Evolutionary conservation across 1,140 invertebrate genomes (phyloP).

Genomic region (Pogonomyrmex californicus): DNA sequence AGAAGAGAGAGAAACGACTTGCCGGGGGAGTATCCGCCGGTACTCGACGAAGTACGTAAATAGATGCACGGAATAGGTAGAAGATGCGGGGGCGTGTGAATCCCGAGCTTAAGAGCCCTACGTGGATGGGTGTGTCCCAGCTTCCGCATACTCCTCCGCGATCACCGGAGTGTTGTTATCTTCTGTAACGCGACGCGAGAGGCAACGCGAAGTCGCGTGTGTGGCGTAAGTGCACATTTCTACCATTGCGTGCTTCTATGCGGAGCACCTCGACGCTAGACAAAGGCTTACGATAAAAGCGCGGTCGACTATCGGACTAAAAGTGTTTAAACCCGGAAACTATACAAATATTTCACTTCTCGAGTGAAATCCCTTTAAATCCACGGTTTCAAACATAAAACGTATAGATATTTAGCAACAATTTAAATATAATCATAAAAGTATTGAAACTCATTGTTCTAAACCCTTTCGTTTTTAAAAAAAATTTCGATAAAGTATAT

Average conservation of each 20-base stretch:
- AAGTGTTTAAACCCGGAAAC: constrained; percentile 33
- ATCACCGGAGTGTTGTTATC: constrained; percentile 73
- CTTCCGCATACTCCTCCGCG: constrained; percentile 82
- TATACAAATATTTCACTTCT: not conserved
- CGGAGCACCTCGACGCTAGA: constrained; percentile 13
- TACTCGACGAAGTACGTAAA: constrained; percentile 67
- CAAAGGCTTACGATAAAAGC: constrained; percentile 35
- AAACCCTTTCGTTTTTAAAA: not conserved
- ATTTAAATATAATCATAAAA: not conserved
- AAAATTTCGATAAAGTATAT: not conserved
- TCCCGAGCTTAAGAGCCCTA: constrained; percentile 65
- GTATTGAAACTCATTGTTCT: not conserved
- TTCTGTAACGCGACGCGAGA: constrained; percentile 33
- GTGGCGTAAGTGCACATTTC: constrained; percentile 12
- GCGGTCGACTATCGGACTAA: not conserved
- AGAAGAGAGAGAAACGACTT: constrained; percentile 18
- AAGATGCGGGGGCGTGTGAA: constrained; percentile 80
- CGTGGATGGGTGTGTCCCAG: constrained; percentile 79
- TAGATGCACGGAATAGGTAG: constrained; percentile 55
- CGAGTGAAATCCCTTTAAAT: not conserved
- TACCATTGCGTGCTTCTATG: constrained; percentile 53
- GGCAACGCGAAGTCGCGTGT: constrained; percentile 34
- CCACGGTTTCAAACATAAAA: not conserved
- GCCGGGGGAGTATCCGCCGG: constrained; percentile 6
- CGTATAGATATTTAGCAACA: not conserved